Conservation (phyloP, 2,797 vertebrate genomes). For the Anas georgica region DNA sequence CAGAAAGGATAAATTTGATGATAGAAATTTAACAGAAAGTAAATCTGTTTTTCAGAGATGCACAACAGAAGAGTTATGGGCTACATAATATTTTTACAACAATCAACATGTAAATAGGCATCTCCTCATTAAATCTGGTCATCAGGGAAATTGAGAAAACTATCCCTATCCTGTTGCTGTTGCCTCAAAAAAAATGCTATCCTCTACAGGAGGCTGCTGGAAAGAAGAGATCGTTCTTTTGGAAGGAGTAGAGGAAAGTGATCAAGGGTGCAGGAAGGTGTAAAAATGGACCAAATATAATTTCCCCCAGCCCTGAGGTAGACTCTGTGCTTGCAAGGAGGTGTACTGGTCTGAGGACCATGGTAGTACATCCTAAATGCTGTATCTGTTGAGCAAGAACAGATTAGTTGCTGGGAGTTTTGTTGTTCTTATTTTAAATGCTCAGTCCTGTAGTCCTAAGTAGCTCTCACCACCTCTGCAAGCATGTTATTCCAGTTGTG, state of each 20-base stretch:
- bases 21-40: background rate
- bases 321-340: background rate
- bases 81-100: background rate
- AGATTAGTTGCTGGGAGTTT: background rate
- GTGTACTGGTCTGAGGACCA: background rate
- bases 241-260: background rate
- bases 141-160: background rate
- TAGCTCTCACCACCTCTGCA: background rate
- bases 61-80: background rate
- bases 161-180: background rate
- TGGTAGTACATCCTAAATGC: background rate
- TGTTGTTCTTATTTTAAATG: background rate
- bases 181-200: background rate
- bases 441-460: background rate
- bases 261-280: background rate
- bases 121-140: background rate
- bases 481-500: background rate
- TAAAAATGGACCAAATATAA: fast-evolving
- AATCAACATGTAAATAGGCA: background rate
- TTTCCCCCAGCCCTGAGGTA: background rate
- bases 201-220: background rate
- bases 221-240: background rate
- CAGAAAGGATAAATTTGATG: background rate
- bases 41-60: background rate
- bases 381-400: background rate